Percentiles rank a stretch among this genome's conserved stretches.
Conservation (phyloP, 2,113 vertebrate species). For the Centrocercus urophasianus region DNA sequence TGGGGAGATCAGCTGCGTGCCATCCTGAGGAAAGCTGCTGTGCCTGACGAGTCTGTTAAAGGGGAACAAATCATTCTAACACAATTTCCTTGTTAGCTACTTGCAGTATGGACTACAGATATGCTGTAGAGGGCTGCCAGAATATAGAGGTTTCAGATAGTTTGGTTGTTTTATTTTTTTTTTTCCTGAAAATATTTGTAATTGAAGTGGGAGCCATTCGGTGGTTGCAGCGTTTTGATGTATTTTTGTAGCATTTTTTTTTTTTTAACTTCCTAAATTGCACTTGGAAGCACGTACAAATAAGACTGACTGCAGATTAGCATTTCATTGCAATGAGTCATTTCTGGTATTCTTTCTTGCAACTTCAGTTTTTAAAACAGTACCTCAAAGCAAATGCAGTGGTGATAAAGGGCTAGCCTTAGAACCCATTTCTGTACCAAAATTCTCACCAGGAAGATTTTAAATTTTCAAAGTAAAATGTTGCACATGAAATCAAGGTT, state of each 20-base stretch:
- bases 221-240: constrained; percentile 47
- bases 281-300: constrained; percentile 21
- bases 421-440: constrained; percentile 55
- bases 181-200: background rate
- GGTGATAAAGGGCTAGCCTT: constrained; percentile 61
- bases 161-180: background rate
- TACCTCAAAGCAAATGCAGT: constrained; percentile 65
- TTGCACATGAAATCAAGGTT: constrained; percentile 68
- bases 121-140: constrained; percentile 15
- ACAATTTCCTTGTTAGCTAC: constrained; percentile 51
- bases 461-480: constrained; percentile 70
- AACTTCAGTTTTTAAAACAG: constrained; percentile 56
- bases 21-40: constrained; percentile 64
- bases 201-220: constrained; percentile 29
- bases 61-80: constrained; percentile 74
- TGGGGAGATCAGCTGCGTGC: constrained; percentile 50
- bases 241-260: constrained; percentile 9
- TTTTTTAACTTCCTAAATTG: constrained; percentile 32
- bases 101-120: constrained; percentile 41
- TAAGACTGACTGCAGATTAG: constrained; percentile 41
- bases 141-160: constrained; percentile 21
- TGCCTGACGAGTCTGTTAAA: constrained; percentile 71
- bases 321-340: constrained; percentile 34
- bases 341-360: constrained; percentile 39
- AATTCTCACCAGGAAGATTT: constrained; percentile 36